Evolutionary conservation across 2,888 invertebrate species (phyloP), one percentile per base, ranked within the genome.

Genomic region (Drosophila mayaguana): DNA sequence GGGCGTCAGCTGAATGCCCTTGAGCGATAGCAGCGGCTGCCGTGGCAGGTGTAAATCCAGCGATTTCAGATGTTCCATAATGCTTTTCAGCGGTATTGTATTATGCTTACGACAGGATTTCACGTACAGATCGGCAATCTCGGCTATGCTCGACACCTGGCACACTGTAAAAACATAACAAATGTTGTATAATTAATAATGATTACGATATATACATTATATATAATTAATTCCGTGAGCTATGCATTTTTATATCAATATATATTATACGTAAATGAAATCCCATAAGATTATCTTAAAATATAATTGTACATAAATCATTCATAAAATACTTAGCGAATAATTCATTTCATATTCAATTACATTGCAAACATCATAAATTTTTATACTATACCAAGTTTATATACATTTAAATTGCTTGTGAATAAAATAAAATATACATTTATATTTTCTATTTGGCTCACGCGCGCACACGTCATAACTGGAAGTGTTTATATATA

Each of bases 21-120:
- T 92, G 56, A 95, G 92, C 83, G 93, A 93, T 57, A 96, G 93
- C 51, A 95, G 93, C 16, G 95, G 94, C 55, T 95, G 95, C n/a
- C 96, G 94, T 51, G 75, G 65, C 63, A 84, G 69, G 34, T 89
- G 85, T 40, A 93, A 75, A 71, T 93, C 91, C 38, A 93, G 72
- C 16, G 74, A 96, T 94, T 96, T 94, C 81, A 97, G 94, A 91
- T 97, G 97, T 72, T 95, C 94, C 81, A 97, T 88, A 66, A 97
- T 94, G 56, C 94, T 94, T 78, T 95, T 94, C 81, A 97, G 94
- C 59, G 97, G 96, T 84, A 94, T 93, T 18, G 96, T 95, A 89
- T 94, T 93, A 93, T 97, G 96, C 89, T 95, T 94, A 75, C 94
- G 93, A 92, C 97, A 97, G 56, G 97, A 95, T 86, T 94, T 94